Evolutionary conservation across 1,140 invertebrate species (phyloP).

Genomic region (Meteorus sp.): DNA sequence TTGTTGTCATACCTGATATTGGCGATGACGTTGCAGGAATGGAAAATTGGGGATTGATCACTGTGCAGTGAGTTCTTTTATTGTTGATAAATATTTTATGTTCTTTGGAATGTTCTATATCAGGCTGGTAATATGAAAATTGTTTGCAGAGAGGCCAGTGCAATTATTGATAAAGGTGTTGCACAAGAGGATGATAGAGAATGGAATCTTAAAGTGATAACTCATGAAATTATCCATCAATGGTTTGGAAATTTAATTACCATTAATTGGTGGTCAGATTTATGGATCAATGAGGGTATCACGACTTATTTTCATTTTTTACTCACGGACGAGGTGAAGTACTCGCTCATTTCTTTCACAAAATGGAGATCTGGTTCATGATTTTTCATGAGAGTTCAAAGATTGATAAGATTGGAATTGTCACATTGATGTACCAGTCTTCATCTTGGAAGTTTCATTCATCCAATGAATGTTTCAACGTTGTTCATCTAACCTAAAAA

Average conservation of each 20-base stretch:
- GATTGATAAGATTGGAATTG: too few relatives aligned
- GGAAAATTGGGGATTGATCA: slow-evolving; percentile 79
- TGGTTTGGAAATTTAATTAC: neutral
- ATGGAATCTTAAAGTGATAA: slow-evolving; percentile 60
- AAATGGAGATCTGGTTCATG: too few relatives aligned
- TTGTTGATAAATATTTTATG: too few relatives aligned
- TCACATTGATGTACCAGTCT: too few relatives aligned
- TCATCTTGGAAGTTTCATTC: too few relatives aligned
- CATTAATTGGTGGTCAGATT: neutral
- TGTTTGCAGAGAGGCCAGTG: neutral
- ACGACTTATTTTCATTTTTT: neutral
- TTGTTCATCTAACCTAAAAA: too few relatives aligned
- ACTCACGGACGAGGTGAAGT: neutral
- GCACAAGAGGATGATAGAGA: slow-evolving; percentile 49
- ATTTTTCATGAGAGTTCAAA: too few relatives aligned
- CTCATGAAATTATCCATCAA: slow-evolving; percentile 62
- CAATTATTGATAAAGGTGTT: neutral
- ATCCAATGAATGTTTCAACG: too few relatives aligned
- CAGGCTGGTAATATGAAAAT: too few relatives aligned
- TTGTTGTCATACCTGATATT: slow-evolving; percentile 77
- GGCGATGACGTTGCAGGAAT: slow-evolving; percentile 76
- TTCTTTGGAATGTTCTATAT: too few relatives aligned
- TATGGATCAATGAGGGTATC: neutral
- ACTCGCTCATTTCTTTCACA: too few relatives aligned
- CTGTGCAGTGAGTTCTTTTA: slow-evolving; percentile 56